These are phyloP conservation scores for Mormoops blainvillei DNA, from an alignment of 2,113 vertebrate genomes.

Conservation along the genomic window DNA sequence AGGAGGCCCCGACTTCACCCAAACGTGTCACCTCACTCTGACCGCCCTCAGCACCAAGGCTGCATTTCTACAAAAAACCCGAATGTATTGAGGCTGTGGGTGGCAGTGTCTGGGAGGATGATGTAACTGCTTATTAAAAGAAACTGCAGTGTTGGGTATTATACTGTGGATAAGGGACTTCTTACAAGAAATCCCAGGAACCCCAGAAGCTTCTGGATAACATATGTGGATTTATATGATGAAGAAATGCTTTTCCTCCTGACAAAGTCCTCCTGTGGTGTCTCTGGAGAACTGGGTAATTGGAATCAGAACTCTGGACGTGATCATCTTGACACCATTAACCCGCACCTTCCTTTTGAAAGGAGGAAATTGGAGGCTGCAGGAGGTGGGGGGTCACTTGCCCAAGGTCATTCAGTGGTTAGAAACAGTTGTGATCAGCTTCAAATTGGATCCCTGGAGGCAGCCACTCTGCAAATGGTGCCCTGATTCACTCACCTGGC, in stretches of 20 bases:
- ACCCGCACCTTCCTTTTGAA: background rate
- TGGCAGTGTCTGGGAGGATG: background rate
- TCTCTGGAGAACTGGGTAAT: background rate
- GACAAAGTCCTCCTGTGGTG: background rate
- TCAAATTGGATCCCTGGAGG: background rate
- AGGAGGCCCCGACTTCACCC: background rate
- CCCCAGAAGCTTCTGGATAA: conserved; percentile 42
- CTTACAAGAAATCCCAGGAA: conserved; percentile 38
- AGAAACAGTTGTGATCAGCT: background rate
- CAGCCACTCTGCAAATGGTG: accelerated
- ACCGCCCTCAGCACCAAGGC: background rate
- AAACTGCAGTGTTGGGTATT: background rate
- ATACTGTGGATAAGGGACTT: background rate
- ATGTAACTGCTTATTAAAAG: conserved; percentile 51
- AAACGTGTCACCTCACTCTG: accelerated
- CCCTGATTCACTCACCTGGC: accelerated
- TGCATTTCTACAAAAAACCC: background rate
- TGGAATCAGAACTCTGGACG: background rate
- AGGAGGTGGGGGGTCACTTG: background rate
- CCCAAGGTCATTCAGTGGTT: background rate
- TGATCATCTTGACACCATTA: accelerated
- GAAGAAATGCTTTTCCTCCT: background rate
- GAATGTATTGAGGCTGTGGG: conserved; percentile 3
- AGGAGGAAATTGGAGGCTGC: background rate
- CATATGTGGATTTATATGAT: conserved; percentile 39